Conservation (phyloP, 2,888 invertebrate species). For the Drosophila nr. perissopoda region DNA sequence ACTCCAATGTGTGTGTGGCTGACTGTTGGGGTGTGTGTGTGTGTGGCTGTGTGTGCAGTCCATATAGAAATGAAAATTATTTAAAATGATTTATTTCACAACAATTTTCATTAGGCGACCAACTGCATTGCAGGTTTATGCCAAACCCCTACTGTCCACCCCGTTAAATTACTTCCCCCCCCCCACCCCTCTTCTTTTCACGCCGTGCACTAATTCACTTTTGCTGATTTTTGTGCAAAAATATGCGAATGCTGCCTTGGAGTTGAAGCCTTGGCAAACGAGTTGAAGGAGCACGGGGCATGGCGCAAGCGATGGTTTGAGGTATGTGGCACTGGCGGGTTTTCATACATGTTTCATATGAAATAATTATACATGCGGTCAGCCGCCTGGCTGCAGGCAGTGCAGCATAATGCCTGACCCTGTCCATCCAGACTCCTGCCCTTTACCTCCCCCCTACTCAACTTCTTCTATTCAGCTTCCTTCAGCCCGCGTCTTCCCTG, state of each 20-base stretch:
- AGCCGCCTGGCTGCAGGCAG: constrained; percentile 66
- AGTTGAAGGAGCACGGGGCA: constrained; percentile 3
- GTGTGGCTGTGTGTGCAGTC: constrained; percentile 48
- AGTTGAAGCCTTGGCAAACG: constrained; percentile 33
- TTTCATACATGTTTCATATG: constrained; percentile 71
- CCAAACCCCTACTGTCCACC: background rate
- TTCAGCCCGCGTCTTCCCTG: constrained; percentile 5
- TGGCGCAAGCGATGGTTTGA: background rate
- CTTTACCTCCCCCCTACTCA: background rate
- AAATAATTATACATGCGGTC: constrained; percentile 80
- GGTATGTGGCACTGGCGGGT: constrained; percentile 29
- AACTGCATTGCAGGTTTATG: constrained; percentile 69
- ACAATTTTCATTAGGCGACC: constrained; percentile 75
- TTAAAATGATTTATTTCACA: constrained; percentile 80
- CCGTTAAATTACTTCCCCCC: background rate
- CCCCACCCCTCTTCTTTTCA: background rate
- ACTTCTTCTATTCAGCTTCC: background rate
- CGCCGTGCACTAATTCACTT: constrained; percentile 74
- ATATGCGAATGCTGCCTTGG: constrained; percentile 69
- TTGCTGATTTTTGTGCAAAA: constrained; percentile 71
- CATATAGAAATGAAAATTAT: constrained; percentile 72
- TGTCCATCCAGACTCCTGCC: background rate
- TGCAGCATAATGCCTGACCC: constrained; percentile 50
- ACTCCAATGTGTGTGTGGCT: constrained; percentile 6
- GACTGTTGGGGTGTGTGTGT: constrained; percentile 2